Evolutionary conservation across 2,797 vertebrate genomes (phyloP).

Genomic region (Aulostomus chinensis): DNA sequence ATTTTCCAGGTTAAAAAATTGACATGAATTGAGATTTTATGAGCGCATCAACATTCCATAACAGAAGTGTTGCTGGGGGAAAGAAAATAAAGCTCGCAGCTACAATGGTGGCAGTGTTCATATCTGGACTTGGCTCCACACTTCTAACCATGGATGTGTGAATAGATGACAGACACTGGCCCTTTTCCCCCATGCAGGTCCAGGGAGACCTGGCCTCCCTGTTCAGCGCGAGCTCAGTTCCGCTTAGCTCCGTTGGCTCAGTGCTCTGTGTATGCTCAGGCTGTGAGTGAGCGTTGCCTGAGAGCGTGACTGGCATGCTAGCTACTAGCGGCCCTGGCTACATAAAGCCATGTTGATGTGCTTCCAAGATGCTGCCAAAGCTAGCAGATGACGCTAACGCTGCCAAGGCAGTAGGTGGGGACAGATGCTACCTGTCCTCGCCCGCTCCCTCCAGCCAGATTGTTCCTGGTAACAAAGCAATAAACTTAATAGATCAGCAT

Average conservation of each 20-base stretch:
- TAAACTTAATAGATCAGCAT: slow-evolving; percentile 80
- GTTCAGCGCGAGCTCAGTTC: slow-evolving; percentile 67
- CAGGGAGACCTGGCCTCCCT: slow-evolving; percentile 70
- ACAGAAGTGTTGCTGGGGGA: slow-evolving; percentile 3
- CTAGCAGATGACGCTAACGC: slow-evolving; percentile 81
- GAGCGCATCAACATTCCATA: slow-evolving; percentile 30
- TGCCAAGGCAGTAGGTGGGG: slow-evolving; percentile 86
- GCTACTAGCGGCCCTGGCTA: slow-evolving; percentile 76
- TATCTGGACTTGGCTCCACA: slow-evolving; percentile 51
- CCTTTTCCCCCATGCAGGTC: slow-evolving; percentile 54
- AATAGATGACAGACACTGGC: slow-evolving; percentile 66
- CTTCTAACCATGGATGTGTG: slow-evolving; percentile 63
- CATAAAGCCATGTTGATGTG: slow-evolving; percentile 85
- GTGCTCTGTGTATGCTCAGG: slow-evolving; percentile 68
- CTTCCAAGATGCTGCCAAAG: slow-evolving; percentile 82
- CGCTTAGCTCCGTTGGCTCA: slow-evolving; percentile 74
- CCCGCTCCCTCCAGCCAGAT: slow-evolving; percentile 77
- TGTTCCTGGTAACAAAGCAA: slow-evolving; percentile 80
- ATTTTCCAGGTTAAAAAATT: neutral
- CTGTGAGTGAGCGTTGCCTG: slow-evolving; percentile 66
- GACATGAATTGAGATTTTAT: slow-evolving; percentile 4
- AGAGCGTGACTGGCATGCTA: slow-evolving; percentile 83
- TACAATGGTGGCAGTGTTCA: slow-evolving; percentile 47
- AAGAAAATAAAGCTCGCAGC: slow-evolving; percentile 37
- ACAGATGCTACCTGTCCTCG: slow-evolving; percentile 87